Evolutionary conservation across 2,113 vertebrate species (phyloP), one percentile per base, ranked within the genome.

Genomic region (Propithecus coquereli): DNA sequence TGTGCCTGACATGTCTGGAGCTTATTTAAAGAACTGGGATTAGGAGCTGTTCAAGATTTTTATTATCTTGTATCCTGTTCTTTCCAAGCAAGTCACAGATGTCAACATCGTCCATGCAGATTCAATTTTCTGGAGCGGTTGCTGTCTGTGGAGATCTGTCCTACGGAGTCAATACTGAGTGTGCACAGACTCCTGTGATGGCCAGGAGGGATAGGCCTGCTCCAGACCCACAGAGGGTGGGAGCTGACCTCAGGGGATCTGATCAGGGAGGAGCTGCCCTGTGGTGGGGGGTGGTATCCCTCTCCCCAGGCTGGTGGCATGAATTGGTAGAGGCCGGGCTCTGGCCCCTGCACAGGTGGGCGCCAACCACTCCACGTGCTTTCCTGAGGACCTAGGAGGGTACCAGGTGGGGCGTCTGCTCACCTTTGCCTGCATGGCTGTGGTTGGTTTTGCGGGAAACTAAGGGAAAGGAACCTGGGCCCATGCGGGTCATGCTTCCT

Each of bases 291-390:
- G 40, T 43, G 40, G 40, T n/a, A n/a, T 43, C 40, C 40, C 7
- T 11, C n/a, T 22, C 14, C 27, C 27, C 3, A 43, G 47, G 43
- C 40, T 37, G 13, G 22, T 1, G 3, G 5, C 4, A 14, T 2
- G 2, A 20, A 4, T 3, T 43, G 16, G 37, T 6, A n/a, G 32
- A 57, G 47, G 4, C 71, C 5, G 3, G 0, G 13, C 43, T 45
- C 50, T 2, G 37, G 12, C 23, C 45, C 34, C 50, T n/a, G 30
- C n/a, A 23, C 14, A 11, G 23, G 22, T 52, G 50, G 22, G 3
- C 20, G 23, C 5, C 1, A 0, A 13, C 20, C 2, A 1, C 3
- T 5, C 16, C 0, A 2, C 22, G 0, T 20, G 22, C 23, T n/a
- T 18, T n/a, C 3, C n/a, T 14, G 45, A 65, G 6, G 9, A 18